phyloP scores from a whole-genome alignment of 2,888 invertebrate genomes.

The Cyclophora albipunctata region DNA sequence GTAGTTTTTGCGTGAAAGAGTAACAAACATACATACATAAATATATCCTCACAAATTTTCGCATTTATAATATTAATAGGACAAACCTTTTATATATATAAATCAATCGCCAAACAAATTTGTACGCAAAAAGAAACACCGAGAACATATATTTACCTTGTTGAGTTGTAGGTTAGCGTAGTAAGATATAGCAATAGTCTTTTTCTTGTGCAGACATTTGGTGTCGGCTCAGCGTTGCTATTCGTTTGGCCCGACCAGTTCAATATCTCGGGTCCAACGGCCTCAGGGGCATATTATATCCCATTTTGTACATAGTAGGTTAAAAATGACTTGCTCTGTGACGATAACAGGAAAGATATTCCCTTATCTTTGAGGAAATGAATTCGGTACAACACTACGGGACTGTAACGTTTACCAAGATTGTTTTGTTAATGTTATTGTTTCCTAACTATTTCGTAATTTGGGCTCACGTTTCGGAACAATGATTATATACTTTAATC shows the following conservation, averaged over 20 bases:
- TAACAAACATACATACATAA: too few species aligned
- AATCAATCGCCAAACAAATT: too few species aligned
- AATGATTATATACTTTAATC: too few species aligned
- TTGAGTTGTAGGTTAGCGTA: slow-evolving; percentile 7
- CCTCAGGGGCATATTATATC: slow-evolving; percentile 45
- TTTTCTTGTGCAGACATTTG: slow-evolving; percentile 25
- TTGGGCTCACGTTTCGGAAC: too few species aligned
- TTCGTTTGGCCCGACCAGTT: slow-evolving; percentile 40
- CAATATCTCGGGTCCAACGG: slow-evolving; percentile 51
- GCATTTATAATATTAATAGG: too few species aligned
- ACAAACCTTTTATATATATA: too few species aligned
- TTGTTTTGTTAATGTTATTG: slow-evolving; percentile 13
- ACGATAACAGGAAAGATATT: slow-evolving; percentile 51
- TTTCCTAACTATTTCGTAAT: neutral
- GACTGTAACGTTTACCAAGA: slow-evolving; percentile 11
- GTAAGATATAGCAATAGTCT: slow-evolving; percentile 25
- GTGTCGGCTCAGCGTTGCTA: slow-evolving; percentile 30
- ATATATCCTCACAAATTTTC: too few species aligned
- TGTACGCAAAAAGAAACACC: too few species aligned
- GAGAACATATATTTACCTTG: too few species aligned
- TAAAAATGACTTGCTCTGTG: slow-evolving; percentile 55
- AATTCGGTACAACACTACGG: slow-evolving; percentile 29
- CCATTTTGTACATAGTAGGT: slow-evolving; percentile 51
- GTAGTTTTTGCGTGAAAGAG: too few species aligned
- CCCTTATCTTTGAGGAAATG: slow-evolving; percentile 44